These are phyloP conservation scores for Corythornis madagascariensis DNA, from an alignment of 2,113 vertebrate genomes.

Conservation along the genomic window DNA sequence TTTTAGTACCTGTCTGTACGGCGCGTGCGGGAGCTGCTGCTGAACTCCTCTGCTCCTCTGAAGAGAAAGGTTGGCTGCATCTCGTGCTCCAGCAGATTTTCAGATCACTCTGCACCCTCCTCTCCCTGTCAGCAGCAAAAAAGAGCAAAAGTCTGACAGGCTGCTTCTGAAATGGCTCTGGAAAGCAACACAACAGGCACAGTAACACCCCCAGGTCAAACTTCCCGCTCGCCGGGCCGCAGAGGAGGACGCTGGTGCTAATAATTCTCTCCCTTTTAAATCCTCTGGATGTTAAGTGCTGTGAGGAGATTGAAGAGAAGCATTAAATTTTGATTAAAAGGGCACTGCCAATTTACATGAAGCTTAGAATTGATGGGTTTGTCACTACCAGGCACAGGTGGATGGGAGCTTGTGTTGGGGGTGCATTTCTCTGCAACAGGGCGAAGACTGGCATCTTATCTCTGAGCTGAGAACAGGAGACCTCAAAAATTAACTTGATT, in stretches of 20 bases:
- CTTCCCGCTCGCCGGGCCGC: background rate
- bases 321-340: constrained; percentile 61
- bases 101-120: background rate
- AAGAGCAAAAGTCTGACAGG: background rate
- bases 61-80: background rate
- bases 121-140: background rate
- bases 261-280: constrained; percentile 23
- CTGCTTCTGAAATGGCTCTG: background rate
- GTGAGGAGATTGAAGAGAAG: constrained; percentile 25
- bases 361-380: background rate
- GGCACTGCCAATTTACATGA: constrained; percentile 1
- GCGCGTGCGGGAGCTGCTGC: background rate
- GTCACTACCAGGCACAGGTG: background rate
- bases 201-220: background rate
- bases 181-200: background rate
- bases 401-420: background rate
- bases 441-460: background rate
- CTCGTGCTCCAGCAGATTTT: background rate
- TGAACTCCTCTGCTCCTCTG: background rate
- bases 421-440: background rate
- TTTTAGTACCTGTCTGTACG: background rate
- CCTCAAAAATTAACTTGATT: background rate
- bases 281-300: background rate
- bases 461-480: background rate
- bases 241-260: background rate